Base-by-base conservation (phyloP, 1,140 invertebrate species). In the Saccostrea glomerata region DNA sequence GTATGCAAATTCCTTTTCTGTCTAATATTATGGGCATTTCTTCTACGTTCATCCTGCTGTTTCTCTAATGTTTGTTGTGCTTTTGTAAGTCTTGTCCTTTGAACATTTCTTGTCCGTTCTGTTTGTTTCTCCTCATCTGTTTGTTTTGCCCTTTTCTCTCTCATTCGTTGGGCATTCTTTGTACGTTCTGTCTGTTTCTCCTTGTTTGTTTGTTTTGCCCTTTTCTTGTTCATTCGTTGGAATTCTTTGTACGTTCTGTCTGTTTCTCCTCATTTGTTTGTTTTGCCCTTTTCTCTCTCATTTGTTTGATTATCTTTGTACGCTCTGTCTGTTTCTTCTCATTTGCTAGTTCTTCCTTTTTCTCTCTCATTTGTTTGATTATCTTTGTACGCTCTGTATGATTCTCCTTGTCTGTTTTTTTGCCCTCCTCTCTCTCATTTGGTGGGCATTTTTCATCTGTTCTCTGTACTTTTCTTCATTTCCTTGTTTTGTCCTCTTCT, bases 401-500 rank as follows among this genome's bases (percentile, higher is more conserved):
- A 11, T 73, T 73, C 25, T 73, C n/a, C 25, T 73, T 73, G 9
- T 73, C 30, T 25, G n/a, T 73, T n/a, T 23, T 23, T 23, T 70
- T 70, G 63, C 63, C 63, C 63, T 70, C n/a, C 23, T 70, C 66
- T 73, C 66, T 30, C 66, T 73, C 25, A 73, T 73, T 30, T 73
- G 66, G 9, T 6, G 20, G 3, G 11, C 66, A 25, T 73, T 73
- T 25, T 73, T 73, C 23, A 23, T 25, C 20, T 23, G n/a, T 25
- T 25, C 66, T 73, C 11, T 25, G 3, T 30, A 25, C 23, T 73
- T 73, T 25, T 70, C 66, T n/a, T 25, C 5, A 70, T 23, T n/a
- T 70, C 23, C 25, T 70, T 70, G n/a, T 70, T 25, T 70, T 70
- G n/a, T 23, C n/a, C n/a, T 70, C 7, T 12, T 73, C 66, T 23